Evolutionary conservation across 2,797 vertebrate species (phyloP).

Genomic region (Gastrophryne carolinensis): DNA sequence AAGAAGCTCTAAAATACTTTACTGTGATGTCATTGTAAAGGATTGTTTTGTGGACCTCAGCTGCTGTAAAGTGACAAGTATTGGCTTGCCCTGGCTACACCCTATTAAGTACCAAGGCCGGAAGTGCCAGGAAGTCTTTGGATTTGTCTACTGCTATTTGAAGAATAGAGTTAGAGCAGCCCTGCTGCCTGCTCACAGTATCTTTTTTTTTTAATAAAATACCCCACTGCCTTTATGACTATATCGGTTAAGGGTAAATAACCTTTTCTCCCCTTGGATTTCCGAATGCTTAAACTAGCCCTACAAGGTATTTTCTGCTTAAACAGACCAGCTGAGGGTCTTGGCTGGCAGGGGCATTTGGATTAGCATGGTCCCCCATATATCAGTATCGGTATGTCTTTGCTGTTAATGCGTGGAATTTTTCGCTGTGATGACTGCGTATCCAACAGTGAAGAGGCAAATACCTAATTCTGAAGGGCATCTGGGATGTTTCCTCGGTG

Average conservation of each 20-base stretch:
- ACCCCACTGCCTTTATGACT: too few species aligned
- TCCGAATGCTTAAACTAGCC: neutral
- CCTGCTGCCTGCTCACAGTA: too few species aligned
- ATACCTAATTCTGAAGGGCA: conserved; percentile 43
- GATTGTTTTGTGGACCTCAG: too few species aligned
- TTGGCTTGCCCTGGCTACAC: too few species aligned
- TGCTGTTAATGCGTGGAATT: neutral
- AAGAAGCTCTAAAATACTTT: too few species aligned
- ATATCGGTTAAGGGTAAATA: neutral
- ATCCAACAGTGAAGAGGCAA: conserved; percentile 39
- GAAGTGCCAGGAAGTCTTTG: too few species aligned
- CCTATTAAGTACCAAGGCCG: too few species aligned
- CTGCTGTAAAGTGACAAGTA: too few species aligned
- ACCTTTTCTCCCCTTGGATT: neutral
- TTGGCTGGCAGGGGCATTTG: neutral
- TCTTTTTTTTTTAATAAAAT: too few species aligned
- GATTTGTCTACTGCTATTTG: too few species aligned
- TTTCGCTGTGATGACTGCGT: conserved; percentile 10
- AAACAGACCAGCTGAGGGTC: neutral
- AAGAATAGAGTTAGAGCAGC: too few species aligned
- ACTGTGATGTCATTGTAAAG: too few species aligned
- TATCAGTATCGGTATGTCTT: conserved; percentile 19
- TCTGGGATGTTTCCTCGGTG: conserved; percentile 46
- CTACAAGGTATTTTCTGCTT: neutral
- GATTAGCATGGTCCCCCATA: neutral